Conservation (phyloP, 2,888 invertebrate genomes). For the Zygaena filipendulae region DNA sequence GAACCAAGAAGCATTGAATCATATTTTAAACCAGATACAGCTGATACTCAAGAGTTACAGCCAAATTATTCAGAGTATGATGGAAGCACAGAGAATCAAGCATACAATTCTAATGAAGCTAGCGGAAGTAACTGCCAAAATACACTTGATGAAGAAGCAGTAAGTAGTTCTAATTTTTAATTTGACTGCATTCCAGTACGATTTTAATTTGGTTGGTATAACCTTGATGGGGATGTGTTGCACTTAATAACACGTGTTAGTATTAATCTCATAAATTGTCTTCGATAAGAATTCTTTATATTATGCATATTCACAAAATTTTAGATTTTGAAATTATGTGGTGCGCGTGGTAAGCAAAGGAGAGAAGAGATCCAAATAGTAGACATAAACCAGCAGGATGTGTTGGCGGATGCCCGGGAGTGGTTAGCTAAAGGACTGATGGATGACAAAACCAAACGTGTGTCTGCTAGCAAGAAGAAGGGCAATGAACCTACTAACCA, state of each 20-base stretch:
- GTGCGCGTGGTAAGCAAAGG: constrained; percentile 71
- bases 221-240: too few species aligned
- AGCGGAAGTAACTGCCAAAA: not conserved
- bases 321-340: constrained; percentile 75
- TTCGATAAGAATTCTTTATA: constrained; percentile 2
- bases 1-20: constrained; percentile 36
- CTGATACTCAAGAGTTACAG: constrained; percentile 17
- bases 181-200: too few species aligned
- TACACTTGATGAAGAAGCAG: constrained; percentile 51
- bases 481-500: constrained; percentile 72
- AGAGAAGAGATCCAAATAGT: constrained; percentile 79
- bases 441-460: constrained; percentile 71
- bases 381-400: constrained; percentile 84
- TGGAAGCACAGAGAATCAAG: constrained; percentile 19
- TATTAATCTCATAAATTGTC: too few species aligned
- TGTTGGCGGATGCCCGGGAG: constrained; percentile 81
- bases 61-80: constrained; percentile 18
- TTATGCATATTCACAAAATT: too few species aligned
- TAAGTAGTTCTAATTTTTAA: constrained; percentile 37
- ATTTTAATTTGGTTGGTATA: too few species aligned
- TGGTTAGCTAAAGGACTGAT: constrained; percentile 85
- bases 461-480: constrained; percentile 62
- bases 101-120: constrained; percentile 17
- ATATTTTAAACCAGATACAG: constrained; percentile 42
- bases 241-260: too few species aligned